Evolutionary conservation across 2,113 vertebrate genomes (phyloP).

Genomic region (Megalops atlanticus): DNA sequence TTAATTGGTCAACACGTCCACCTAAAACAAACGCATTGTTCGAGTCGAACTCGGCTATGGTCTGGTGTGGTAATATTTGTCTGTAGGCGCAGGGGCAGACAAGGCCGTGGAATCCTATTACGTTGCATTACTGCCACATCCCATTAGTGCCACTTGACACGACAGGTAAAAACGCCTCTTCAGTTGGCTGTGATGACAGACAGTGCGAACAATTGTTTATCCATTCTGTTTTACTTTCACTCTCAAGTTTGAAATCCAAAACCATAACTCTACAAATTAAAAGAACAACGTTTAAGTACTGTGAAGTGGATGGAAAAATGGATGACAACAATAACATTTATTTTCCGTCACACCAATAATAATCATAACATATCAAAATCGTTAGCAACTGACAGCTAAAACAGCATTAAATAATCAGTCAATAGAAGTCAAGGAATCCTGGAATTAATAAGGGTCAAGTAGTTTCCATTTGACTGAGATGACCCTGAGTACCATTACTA

Average conservation of each 20-base stretch:
- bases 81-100: conserved; percentile 29
- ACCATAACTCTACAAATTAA: not conserved
- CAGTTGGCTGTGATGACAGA: not conserved
- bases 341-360: not conserved
- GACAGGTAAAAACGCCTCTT: not conserved
- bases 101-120: conserved; percentile 72
- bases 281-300: too few relatives aligned
- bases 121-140: conserved; percentile 68
- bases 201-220: not conserved
- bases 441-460: too few relatives aligned
- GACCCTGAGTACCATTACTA: too few relatives aligned
- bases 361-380: not conserved
- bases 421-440: too few relatives aligned
- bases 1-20: not conserved
- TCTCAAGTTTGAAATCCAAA: not conserved
- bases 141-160: conserved; percentile 52
- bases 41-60: not conserved
- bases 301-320: too few relatives aligned
- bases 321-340: not conserved
- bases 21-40: not conserved
- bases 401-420: too few relatives aligned
- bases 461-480: too few relatives aligned
- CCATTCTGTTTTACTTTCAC: not conserved
- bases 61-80: not conserved
- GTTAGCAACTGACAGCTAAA: not conserved